phyloP scores from a whole-genome alignment of 2,113 vertebrate species.

The Sminthopsis crassicaudata region DNA sequence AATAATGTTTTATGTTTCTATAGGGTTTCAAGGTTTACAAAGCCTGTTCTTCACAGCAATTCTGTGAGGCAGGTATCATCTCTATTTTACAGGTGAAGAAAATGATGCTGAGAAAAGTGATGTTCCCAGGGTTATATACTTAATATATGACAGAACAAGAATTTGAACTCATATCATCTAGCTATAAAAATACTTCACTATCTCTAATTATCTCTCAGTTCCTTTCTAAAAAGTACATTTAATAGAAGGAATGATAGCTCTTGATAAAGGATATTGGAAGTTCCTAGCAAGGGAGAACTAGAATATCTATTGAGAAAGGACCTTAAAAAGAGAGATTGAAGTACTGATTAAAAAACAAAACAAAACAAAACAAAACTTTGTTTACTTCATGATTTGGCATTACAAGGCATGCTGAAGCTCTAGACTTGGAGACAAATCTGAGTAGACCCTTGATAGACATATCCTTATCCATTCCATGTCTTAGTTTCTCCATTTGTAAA shows the following conservation, averaged over 20 bases:
- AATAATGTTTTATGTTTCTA: neutral
- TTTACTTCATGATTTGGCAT: neutral
- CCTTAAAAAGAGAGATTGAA: neutral
- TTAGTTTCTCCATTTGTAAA: constrained; percentile 9
- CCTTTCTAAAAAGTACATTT: constrained; percentile 16
- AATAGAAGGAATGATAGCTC: neutral
- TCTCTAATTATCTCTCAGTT: neutral
- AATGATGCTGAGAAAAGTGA: neutral
- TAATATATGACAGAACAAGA: neutral
- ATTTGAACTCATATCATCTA: neutral
- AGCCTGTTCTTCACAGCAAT: neutral
- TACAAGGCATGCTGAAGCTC: neutral
- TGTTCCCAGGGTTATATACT: neutral
- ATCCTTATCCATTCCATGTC: neutral
- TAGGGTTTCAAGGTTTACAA: no score
- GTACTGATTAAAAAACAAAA: neutral
- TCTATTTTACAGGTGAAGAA: neutral
- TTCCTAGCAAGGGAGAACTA: neutral
- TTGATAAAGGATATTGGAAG: neutral
- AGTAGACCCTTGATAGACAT: neutral
- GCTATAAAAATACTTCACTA: neutral
- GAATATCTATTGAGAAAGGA: neutral
- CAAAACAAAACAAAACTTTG: neutral
- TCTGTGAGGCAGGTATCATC: neutral
- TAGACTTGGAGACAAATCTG: neutral